Evolutionary conservation across 1,140 invertebrate species (phyloP).

Genomic region (Ostrea edulis): DNA sequence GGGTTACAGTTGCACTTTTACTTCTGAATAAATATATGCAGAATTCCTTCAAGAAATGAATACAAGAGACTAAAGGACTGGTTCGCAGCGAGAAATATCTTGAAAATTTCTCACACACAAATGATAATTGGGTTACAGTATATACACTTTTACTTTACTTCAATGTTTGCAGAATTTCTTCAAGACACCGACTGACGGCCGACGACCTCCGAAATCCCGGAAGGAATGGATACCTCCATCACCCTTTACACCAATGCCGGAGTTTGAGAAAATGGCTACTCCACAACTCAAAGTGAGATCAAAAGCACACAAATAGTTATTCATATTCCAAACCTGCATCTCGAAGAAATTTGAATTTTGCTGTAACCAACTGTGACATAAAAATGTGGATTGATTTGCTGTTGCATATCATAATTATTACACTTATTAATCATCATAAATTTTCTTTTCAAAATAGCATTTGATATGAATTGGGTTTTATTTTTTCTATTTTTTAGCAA

Average conservation of each 20-base stretch:
- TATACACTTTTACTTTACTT: too few species aligned
- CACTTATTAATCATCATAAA: background rate
- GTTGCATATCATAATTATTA: background rate
- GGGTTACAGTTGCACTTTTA: too few species aligned
- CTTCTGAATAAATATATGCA: background rate
- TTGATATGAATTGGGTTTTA: background rate
- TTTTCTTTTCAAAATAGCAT: background rate
- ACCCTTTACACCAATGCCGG: slow-evolving; percentile 74
- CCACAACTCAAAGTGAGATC: slow-evolving; percentile 67
- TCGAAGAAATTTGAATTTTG: too few species aligned
- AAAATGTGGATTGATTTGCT: background rate
- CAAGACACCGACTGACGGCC: slow-evolving; percentile 55
- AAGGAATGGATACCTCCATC: slow-evolving; percentile 66
- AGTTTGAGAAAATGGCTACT: slow-evolving; percentile 69
- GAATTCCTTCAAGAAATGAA: slow-evolving; percentile 57
- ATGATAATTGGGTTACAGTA: too few species aligned
- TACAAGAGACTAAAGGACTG: too few species aligned
- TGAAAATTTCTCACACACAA: too few species aligned
- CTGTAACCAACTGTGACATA: too few species aligned
- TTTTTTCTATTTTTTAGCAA: slow-evolving; percentile 58
- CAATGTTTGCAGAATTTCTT: slow-evolving; percentile 23
- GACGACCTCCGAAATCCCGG: slow-evolving; percentile 42
- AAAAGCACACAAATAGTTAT: background rate
- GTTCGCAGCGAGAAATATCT: too few species aligned
- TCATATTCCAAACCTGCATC: too few species aligned